Conservation (phyloP, 2,113 vertebrate genomes). For the Etheostoma cragini region DNA sequence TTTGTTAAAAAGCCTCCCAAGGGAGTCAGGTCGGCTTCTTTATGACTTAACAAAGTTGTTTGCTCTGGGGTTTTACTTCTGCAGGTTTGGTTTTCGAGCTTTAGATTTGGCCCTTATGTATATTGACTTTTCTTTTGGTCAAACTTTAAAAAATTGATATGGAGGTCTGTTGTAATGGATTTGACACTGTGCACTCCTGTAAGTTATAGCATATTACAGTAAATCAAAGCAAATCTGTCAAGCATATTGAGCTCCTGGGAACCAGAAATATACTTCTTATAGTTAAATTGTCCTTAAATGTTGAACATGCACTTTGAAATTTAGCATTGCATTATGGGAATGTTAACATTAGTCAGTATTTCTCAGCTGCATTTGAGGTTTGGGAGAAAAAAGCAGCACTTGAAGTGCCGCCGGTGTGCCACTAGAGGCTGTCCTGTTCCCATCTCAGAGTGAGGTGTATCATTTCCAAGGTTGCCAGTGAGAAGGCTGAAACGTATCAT, state of each 20-base stretch:
- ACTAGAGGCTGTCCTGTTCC: conserved; percentile 80
- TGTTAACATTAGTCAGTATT: neutral
- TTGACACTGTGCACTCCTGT: neutral
- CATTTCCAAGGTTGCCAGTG: conserved; percentile 8
- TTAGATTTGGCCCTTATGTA: conserved; percentile 1
- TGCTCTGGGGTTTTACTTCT: neutral
- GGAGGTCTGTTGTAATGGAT: conserved; percentile 31
- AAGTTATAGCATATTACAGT: neutral
- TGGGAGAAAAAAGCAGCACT: neutral
- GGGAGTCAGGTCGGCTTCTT: neutral
- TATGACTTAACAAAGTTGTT: conserved; percentile 18
- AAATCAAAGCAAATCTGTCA: conserved; percentile 17
- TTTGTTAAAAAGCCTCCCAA: neutral
- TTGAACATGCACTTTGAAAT: neutral
- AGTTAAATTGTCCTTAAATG: neutral
- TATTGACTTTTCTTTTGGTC: neutral
- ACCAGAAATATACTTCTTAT: neutral
- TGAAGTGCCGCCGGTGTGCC: conserved; percentile 57
- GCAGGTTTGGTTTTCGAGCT: conserved; percentile 1
- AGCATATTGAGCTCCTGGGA: neutral
- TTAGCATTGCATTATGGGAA: too few species aligned
- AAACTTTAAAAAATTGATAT: neutral
- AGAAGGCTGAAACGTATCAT: conserved; percentile 19
- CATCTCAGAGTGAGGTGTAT: conserved; percentile 21
- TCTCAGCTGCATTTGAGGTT: neutral